Evolutionary conservation across 2,888 invertebrate genomes (phyloP).

Genomic region (Coelinius sp.): DNA sequence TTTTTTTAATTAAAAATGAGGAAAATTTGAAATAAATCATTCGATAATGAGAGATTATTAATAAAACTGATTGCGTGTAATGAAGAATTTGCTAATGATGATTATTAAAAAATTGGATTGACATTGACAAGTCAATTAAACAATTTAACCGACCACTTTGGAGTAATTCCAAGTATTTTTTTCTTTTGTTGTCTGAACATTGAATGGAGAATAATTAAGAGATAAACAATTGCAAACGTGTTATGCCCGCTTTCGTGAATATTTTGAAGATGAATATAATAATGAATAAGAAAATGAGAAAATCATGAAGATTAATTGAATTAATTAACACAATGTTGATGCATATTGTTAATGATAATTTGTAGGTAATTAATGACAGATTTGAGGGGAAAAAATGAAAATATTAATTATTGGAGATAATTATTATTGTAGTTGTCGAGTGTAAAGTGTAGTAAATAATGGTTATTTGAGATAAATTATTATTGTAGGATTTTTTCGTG

Average conservation of each 20-base stretch:
- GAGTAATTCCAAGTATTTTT: slow-evolving; percentile 24
- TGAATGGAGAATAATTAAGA: slow-evolving; percentile 11
- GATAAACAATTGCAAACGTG: slow-evolving; percentile 11
- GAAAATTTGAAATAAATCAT: not conserved
- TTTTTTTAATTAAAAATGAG: too few species aligned
- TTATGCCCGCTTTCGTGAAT: slow-evolving; percentile 45
- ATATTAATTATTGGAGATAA: slow-evolving; percentile 6
- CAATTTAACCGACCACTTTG: slow-evolving; percentile 23
- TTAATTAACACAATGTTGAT: slow-evolving; percentile 38
- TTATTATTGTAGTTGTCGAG: slow-evolving; percentile 17
- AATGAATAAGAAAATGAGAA: not conserved
- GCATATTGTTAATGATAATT: slow-evolving; percentile 35
- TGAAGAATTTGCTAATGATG: slow-evolving; percentile 41
- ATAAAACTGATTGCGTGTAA: slow-evolving; percentile 14
- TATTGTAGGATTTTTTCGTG: not conserved
- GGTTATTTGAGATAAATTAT: slow-evolving; percentile 11
- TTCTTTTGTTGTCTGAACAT: slow-evolving; percentile 8
- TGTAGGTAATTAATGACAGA: not conserved
- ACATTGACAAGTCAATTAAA: not conserved
- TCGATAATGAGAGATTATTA: not conserved
- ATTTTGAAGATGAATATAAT: not conserved
- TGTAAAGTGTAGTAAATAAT: slow-evolving; percentile 22
- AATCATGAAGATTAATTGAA: not conserved
- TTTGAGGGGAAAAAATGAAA: not conserved
- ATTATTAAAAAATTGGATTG: slow-evolving; percentile 9